Base-by-base conservation (phyloP, 2,888 invertebrate genomes). In the Elegia similella region DNA sequence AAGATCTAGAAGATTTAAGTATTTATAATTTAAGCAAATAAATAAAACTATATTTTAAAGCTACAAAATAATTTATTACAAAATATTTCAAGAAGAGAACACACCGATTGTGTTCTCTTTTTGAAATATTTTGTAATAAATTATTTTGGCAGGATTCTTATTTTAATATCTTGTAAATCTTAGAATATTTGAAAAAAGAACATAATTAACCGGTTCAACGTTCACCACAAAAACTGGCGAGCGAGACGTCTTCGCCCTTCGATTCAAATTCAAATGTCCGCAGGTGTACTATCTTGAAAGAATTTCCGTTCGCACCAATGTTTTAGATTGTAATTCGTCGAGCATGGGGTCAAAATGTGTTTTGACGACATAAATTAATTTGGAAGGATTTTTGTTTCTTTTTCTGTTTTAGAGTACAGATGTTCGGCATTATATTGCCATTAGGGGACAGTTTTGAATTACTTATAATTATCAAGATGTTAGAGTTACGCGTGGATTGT, bases 261-360 rank as follows among this genome's bases (percentile, higher is more conserved):
- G 67, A 84, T 85, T 89, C 84, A 86, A 76, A 89, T 89, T 90
- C 77, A 87, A 88, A 89, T 83, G 84, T 84, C 86, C 82, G 86
- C 87, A 87, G 87, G 83, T 84, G 87, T 76, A 84, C 72, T 74
- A 76, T 80, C 70, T 77, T 86, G 78, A 85, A 81, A 78, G 77
- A 74, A 79, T 81, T 88, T 85, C 86, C 86, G 82, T 73, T 80
- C 67, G 68, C 71, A 68, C 68, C 73, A 76, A 70, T 71, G 70
- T 66, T 66, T 73, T 67, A 66, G 65, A 68, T 65, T 72, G 59
- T 67, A 69, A 69, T 70, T 68, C 50, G 17, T 66, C 59, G 58
- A 58, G 59, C 57, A 57, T 55, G 57, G 55, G 57, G 57, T 59
- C 48, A 56, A 59, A 55, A 61, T 59, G 52, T 58, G 55, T 48